Evolutionary conservation across 2,888 invertebrate species (phyloP).

Genomic region (Ormia ochracea): DNA sequence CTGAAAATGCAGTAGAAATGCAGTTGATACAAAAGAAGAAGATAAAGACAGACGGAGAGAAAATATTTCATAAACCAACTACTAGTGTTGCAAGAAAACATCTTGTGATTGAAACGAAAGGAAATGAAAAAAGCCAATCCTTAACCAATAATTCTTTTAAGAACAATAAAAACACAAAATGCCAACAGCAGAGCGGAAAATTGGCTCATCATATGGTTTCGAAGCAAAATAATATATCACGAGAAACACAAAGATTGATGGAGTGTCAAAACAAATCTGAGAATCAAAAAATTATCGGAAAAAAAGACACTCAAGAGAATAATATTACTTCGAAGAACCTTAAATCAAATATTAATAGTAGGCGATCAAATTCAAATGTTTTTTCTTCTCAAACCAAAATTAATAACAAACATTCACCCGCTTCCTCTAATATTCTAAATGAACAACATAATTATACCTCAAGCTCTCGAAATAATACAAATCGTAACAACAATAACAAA

Average conservation of each 20-base stretch:
- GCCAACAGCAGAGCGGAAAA: slow-evolving; percentile 19
- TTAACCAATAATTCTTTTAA: slow-evolving; percentile 4
- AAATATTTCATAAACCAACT: not conserved
- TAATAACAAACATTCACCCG: not conserved
- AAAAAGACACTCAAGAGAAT: slow-evolving; percentile 11
- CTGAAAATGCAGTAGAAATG: slow-evolving; percentile 25
- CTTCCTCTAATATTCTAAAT: not conserved
- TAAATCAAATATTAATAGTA: slow-evolving; percentile 17
- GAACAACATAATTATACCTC: not conserved
- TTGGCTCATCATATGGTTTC: not conserved
- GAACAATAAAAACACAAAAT: slow-evolving; percentile 21
- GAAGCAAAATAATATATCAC: not conserved
- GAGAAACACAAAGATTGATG: not conserved
- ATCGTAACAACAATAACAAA: slow-evolving; percentile 41
- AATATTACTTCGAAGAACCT: slow-evolving; percentile 21
- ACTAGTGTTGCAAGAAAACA: slow-evolving; percentile 1
- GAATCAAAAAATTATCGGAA: not conserved
- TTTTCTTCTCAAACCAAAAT: not conserved
- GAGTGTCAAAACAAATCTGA: not conserved
- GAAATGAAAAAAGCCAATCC: not conserved
- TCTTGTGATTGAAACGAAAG: not conserved
- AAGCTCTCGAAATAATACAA: slow-evolving; percentile 41
- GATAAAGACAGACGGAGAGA: not conserved
- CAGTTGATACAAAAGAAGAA: slow-evolving; percentile 28
- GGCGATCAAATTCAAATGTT: slow-evolving; percentile 2